phyloP scores from a whole-genome alignment of 2,797 vertebrate genomes.

The Oreonectes daqikongensis region DNA sequence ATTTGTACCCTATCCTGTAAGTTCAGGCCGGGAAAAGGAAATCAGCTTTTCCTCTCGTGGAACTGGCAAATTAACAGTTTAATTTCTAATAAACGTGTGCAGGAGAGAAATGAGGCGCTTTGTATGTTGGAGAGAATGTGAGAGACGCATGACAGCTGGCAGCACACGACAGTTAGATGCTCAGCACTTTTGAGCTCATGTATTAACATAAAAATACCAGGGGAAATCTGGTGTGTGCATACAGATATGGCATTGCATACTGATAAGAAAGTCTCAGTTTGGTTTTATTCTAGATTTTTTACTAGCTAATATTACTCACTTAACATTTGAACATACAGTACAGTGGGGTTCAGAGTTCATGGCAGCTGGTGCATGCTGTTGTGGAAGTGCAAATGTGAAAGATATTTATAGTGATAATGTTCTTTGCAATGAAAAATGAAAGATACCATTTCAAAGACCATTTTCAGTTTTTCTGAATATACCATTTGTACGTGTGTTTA shows the following conservation, averaged over 20 bases:
- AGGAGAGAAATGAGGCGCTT: slow-evolving; percentile 35
- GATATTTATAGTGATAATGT: no score
- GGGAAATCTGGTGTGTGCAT: slow-evolving; percentile 10
- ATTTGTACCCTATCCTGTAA: slow-evolving; percentile 48
- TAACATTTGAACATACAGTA: background rate
- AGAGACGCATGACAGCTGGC: background rate
- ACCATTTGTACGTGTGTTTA: no score
- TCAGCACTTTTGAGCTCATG: slow-evolving; percentile 39
- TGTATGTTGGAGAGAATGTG: slow-evolving; percentile 19
- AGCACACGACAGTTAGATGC: slow-evolving; percentile 15
- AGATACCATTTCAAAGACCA: no score
- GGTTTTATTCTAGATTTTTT: background rate
- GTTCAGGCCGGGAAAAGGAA: slow-evolving; percentile 51
- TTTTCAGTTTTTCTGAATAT: no score
- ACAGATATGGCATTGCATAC: slow-evolving; percentile 11
- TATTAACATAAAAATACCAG: slow-evolving; percentile 41
- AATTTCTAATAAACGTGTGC: slow-evolving; percentile 46
- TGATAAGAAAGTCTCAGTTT: background rate
- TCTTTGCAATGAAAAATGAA: no score
- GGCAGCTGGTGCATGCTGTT: no score
- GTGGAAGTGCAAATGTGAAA: no score
- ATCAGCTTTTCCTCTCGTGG: slow-evolving; percentile 32
- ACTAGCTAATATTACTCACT: background rate
- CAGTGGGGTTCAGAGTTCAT: background rate
- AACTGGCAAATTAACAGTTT: slow-evolving; percentile 57